Base-by-base conservation (phyloP, 2,113 vertebrate genomes). In the Physeter macrocephalus region DNA sequence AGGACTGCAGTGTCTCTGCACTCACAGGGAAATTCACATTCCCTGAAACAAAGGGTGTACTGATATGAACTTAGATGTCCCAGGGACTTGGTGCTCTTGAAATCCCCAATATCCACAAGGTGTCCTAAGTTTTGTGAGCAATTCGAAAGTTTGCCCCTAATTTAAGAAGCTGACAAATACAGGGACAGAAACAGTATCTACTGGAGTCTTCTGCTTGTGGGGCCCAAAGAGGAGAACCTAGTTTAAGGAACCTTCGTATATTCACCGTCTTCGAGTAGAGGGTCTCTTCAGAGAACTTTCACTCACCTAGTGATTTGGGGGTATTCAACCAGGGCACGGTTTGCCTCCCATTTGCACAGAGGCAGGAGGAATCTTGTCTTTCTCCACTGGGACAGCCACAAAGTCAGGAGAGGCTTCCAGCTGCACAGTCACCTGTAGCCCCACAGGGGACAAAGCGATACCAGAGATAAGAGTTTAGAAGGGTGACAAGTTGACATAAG, bases 21-120 rank as follows among this genome's bases (percentile, higher is more conserved):
- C 78, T 97, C 39, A 99, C 97, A 0, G 98, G 97, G 92, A 99
- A 97, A 34, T 99, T 98, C 90, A 99, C n/a, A 21, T 94, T 95
- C 41, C 99, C 99, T 99, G 25, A 54, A n/a, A 71, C 3, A 69
- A 36, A 54, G 6, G 5, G 21, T 39, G 41, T 49, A 27, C 17
- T 34, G 49, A 62, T 18, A 17, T 39, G 52, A 71, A 23, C 23
- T 39, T 39, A 39, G 12, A n/a, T 34, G 41, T 72, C 34, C 77
- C 27, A 61, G 39, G 2, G 1, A 61, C 39, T 18, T 15, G 8
- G 5, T 25, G 39, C 6, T 41, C 49, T 80, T 13, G 25, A 61
- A 52, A 6, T 61, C 57, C 64, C 64, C 20, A 25, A 10, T 15
- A 71, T 39, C n/a, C 8, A 25, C 52, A 74, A 10, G 46, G 23